A percentile compares a stretch with the other conserved stretches of the same genome.
Conservation (phyloP, 2,888 invertebrate genomes). For the Tineola bisselliella region DNA sequence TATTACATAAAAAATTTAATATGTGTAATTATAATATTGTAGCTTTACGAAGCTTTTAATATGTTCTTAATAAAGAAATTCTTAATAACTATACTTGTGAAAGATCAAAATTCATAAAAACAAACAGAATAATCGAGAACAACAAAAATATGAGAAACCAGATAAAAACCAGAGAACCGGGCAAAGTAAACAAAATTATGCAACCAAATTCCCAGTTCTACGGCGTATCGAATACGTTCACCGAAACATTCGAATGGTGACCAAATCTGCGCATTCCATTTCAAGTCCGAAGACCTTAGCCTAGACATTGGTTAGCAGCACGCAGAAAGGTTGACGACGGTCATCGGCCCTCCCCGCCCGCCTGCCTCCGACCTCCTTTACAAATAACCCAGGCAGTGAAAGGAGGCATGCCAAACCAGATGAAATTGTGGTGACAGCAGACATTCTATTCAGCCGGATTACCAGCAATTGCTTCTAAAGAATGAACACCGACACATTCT, state of each 20-base stretch:
- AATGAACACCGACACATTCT: constrained; percentile 1
- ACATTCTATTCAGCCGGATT: not conserved
- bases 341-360: constrained; percentile 51
- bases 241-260: constrained; percentile 30
- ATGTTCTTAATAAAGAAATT: no score
- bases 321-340: constrained; percentile 55
- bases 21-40: no score
- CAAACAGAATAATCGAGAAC: no score
- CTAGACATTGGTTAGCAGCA: constrained; percentile 49
- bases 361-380: constrained; percentile 48
- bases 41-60: no score
- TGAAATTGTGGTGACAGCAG: not conserved
- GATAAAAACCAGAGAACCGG: not conserved
- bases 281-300: constrained; percentile 52
- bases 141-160: no score
- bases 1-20: no score
- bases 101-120: no score
- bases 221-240: constrained; percentile 35
- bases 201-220: constrained; percentile 1
- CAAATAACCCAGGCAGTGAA: not conserved
- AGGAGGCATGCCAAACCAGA: not conserved
- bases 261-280: constrained; percentile 36
- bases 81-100: no score
- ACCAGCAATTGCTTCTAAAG: constrained; percentile 1
- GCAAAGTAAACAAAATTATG: constrained; percentile 8